Base-by-base conservation (phyloP, 2,113 vertebrate species). In the Ondatra zibethicus region DNA sequence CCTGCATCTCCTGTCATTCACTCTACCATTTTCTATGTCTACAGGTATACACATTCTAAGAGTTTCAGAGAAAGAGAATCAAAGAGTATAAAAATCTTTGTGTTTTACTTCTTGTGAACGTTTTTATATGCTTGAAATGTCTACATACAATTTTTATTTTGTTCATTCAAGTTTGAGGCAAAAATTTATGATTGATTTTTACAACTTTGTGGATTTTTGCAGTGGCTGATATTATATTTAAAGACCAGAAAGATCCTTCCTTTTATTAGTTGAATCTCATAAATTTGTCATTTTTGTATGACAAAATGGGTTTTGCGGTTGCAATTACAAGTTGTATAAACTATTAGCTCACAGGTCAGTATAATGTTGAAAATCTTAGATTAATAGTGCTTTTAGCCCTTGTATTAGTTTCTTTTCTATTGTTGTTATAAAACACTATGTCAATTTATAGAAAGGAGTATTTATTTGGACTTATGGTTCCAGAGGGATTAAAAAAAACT, bases 41-140 rank as follows among this genome's bases (percentile, higher is more conserved):
- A 11, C 39, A 25, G 47, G 33, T 77, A 47, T 17, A 75, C 16
- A 58, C 29, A 21, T 73, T 84, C 52, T 66, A 33, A 77, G 12
- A 21, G 78, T 78, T 68, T 81, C 47, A 58, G 75, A 72, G 72
- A 85, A 70, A 78, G 3, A 17, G 39, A 91, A 77, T 52, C 9
- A 23, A n/a, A 86, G 9, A 50, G 45, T 23, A 47, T 61, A 45
- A 76, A 29, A 42, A 89, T 33, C 65, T 88, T 31, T 76, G 9
- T 66, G 7, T 63, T 72, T 66, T 13, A 23, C 58, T 93, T 85
- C 88, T 36, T 72, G 25, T 76, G 42, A 21, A 33, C 47, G 33
- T 16, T 80, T 3, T 84, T 94, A 84, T 94, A 68, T 89, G 58
- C 78, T 94, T 92, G 61, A 96, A 95, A 96, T 72, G 36, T 25